These are phyloP conservation scores for Rutilus rutilus DNA, from an alignment of 2,113 vertebrate species.

Conservation along the genomic window DNA sequence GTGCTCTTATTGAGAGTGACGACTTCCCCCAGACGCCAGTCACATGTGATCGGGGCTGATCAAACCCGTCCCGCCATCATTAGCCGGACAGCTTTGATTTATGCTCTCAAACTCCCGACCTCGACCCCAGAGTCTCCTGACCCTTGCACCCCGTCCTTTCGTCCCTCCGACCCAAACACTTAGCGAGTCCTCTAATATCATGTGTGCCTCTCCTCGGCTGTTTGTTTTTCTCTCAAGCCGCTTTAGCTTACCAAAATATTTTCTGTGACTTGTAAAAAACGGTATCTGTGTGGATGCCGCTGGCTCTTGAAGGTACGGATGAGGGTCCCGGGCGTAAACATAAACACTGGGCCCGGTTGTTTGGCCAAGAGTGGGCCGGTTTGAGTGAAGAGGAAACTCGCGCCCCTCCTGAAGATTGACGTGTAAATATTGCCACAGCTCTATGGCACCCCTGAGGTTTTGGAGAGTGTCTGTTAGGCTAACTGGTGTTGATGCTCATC, in stretches of 20 bases:
- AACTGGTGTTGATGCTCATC: slow-evolving; percentile 74
- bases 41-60: slow-evolving; percentile 71
- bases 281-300: slow-evolving; percentile 66
- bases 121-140: slow-evolving; percentile 65
- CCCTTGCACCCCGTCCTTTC: slow-evolving; percentile 44
- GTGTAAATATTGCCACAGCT: slow-evolving; percentile 70
- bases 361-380: slow-evolving; percentile 58
- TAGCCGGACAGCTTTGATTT: slow-evolving; percentile 78
- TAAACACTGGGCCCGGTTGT: slow-evolving; percentile 63
- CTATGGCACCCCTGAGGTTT: slow-evolving; percentile 61
- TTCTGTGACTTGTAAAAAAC: slow-evolving; percentile 65
- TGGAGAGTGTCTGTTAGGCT: slow-evolving; percentile 71
- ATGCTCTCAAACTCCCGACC: slow-evolving; percentile 72
- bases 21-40: slow-evolving; percentile 69
- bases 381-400: slow-evolving; percentile 58
- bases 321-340: slow-evolving; percentile 65
- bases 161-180: slow-evolving; percentile 59
- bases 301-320: slow-evolving; percentile 28
- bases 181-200: slow-evolving; percentile 57
- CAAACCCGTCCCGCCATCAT: slow-evolving; percentile 72
- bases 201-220: slow-evolving; percentile 55
- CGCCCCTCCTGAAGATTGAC: slow-evolving; percentile 64
- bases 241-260: slow-evolving; percentile 73
- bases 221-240: slow-evolving; percentile 68
- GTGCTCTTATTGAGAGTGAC: slow-evolving; percentile 67